phyloP scores from a whole-genome alignment of 2,888 invertebrate species.

The Creontiades dilutus region DNA sequence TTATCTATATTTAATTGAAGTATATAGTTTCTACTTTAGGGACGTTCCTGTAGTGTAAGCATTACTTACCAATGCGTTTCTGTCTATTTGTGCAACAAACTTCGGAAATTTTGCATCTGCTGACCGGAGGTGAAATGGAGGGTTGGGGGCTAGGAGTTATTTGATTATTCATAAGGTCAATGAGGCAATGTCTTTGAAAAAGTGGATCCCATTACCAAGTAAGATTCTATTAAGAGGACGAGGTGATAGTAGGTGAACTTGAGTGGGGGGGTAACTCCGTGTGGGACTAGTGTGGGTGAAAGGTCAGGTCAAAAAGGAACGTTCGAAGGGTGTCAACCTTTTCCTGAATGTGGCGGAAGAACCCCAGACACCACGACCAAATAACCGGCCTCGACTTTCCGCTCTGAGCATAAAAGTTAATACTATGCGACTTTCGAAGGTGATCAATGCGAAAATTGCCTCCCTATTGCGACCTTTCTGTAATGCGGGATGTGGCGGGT shows the following conservation, averaged over 20 bases:
- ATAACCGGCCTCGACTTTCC: background rate
- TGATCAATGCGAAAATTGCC: conserved; percentile 3
- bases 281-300: conserved; percentile 46
- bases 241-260: conserved; percentile 5
- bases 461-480: background rate
- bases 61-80: too few species aligned
- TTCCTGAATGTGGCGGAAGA: conserved; percentile 3
- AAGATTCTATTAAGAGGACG: conserved; percentile 12
- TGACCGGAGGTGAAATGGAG: too few species aligned
- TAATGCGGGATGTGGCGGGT: background rate
- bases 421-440: conserved; percentile 28
- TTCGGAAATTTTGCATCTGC: background rate
- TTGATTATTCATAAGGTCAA: too few species aligned
- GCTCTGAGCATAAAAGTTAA: background rate
- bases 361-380: background rate
- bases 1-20: too few species aligned
- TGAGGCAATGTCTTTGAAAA: background rate
- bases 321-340: conserved; percentile 34
- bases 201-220: background rate
- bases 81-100: too few species aligned
- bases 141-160: too few species aligned
- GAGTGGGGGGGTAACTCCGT: conserved; percentile 29
- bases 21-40: too few species aligned
- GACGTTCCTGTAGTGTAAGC: too few species aligned
- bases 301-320: conserved; percentile 43